Conservation (phyloP, 2,888 invertebrate genomes). For the Dolichopus griseipennis region DNA sequence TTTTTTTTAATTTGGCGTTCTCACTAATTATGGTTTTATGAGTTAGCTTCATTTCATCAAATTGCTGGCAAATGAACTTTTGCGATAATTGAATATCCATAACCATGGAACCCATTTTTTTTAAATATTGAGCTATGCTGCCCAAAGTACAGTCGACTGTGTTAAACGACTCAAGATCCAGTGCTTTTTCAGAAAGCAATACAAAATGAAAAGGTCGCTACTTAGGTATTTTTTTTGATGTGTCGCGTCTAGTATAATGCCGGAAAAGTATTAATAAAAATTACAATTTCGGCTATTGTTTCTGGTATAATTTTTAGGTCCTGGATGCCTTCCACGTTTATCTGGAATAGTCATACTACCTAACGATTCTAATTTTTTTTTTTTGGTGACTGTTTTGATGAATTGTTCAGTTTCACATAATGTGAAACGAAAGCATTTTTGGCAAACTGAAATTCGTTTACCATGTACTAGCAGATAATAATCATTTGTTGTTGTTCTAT, state of each 20-base stretch:
- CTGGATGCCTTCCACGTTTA: constrained; percentile 18
- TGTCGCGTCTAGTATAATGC: constrained; percentile 19
- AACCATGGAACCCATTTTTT: too few species aligned
- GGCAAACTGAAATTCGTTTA: constrained; percentile 22
- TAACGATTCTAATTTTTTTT: constrained; percentile 15
- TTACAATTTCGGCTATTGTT: constrained; percentile 19
- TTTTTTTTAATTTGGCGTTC: too few species aligned
- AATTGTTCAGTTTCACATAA: constrained; percentile 22
- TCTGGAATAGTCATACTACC: constrained; percentile 12
- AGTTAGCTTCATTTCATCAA: too few species aligned
- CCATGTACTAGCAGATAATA: constrained; percentile 21
- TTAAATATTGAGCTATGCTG: too few species aligned
- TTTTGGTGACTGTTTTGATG: constrained; percentile 22
- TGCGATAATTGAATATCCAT: too few species aligned
- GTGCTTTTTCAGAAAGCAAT: too few species aligned
- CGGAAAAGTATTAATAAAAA: constrained; percentile 19
- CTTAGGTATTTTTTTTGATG: constrained; percentile 12
- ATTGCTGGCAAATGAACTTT: too few species aligned
- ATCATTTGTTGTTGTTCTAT: constrained; percentile 16
- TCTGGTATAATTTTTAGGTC: constrained; percentile 17
- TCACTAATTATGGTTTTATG: too few species aligned
- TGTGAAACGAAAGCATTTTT: constrained; percentile 22
- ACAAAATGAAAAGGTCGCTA: constrained; percentile 18
- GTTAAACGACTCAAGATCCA: too few species aligned
- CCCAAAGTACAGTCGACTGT: too few species aligned